Evolutionary conservation across 2,888 invertebrate genomes (phyloP).

Genomic region (Agrochola lychnidis): DNA sequence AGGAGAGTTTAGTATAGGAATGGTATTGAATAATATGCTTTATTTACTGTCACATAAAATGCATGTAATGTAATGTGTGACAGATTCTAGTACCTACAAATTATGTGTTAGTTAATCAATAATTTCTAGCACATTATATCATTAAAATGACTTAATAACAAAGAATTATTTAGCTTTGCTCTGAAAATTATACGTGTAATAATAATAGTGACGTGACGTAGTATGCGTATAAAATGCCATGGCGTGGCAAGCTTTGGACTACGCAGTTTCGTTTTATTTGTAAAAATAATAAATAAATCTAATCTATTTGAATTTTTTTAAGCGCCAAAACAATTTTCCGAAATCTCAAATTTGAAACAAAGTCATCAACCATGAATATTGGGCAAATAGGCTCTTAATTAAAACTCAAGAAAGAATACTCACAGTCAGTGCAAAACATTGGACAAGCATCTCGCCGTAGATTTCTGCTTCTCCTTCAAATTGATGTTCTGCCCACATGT

Average conservation of each 20-base stretch:
- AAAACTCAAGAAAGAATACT: conserved; percentile 61
- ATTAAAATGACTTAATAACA: neutral
- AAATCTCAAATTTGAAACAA: conserved; percentile 46
- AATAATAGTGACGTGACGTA: conserved; percentile 8
- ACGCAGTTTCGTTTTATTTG: neutral
- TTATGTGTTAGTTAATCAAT: neutral
- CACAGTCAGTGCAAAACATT: conserved; percentile 80
- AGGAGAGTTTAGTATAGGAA: neutral
- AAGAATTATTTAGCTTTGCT: neutral
- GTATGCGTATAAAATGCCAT: neutral
- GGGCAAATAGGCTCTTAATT: conserved; percentile 57
- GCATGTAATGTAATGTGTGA: neutral
- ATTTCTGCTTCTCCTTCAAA: conserved; percentile 71
- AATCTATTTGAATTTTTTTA: neutral
- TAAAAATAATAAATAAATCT: neutral
- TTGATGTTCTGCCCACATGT: conserved; percentile 76
- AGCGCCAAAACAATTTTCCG: conserved; percentile 16
- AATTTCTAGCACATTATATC: neutral
- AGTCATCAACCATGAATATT: conserved; percentile 47
- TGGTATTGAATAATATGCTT: neutral
- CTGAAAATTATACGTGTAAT: neutral
- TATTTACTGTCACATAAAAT: neutral
- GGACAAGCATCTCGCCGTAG: conserved; percentile 79
- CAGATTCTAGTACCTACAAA: neutral
- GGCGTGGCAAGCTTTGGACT: conserved; percentile 9